Conservation (phyloP, 2,888 invertebrate genomes). For the Pyralis farinalis region DNA sequence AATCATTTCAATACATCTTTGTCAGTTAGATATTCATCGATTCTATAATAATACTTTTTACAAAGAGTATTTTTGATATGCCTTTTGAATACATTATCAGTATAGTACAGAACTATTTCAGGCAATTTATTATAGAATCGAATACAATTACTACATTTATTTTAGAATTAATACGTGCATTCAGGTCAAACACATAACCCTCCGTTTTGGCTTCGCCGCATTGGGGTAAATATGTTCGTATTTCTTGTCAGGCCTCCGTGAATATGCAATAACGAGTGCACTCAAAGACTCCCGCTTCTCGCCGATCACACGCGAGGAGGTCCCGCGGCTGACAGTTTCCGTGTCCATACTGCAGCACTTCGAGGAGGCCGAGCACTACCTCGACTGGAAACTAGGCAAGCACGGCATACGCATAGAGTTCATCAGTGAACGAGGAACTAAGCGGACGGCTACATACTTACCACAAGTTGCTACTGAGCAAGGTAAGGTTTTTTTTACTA, state of each 20-base stretch:
- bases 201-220: no score
- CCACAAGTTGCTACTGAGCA: conserved; percentile 99
- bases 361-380: conserved; percentile 96
- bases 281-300: conserved; percentile 98
- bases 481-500: conserved; percentile 82
- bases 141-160: no score
- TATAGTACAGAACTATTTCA: no score
- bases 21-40: no score
- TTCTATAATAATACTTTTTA: no score
- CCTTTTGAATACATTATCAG: no score
- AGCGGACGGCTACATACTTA: conserved; percentile 98
- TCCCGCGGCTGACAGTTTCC: conserved; percentile 94
- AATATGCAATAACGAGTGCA: conserved; percentile 98
- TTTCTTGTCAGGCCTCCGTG: conserved; percentile 87
- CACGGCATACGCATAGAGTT: conserved; percentile 99
- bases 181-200: no score
- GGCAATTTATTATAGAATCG: no score
- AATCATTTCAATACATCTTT: no score
- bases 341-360: conserved; percentile 98
- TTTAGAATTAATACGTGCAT: no score
- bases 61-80: no score
- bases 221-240: background rate
- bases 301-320: conserved; percentile 96
- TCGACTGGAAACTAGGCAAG: conserved; percentile 98
- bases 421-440: conserved; percentile 94